Evolutionary conservation across 1,140 invertebrate species (phyloP).

Genomic region (Drosophila orena): DNA sequence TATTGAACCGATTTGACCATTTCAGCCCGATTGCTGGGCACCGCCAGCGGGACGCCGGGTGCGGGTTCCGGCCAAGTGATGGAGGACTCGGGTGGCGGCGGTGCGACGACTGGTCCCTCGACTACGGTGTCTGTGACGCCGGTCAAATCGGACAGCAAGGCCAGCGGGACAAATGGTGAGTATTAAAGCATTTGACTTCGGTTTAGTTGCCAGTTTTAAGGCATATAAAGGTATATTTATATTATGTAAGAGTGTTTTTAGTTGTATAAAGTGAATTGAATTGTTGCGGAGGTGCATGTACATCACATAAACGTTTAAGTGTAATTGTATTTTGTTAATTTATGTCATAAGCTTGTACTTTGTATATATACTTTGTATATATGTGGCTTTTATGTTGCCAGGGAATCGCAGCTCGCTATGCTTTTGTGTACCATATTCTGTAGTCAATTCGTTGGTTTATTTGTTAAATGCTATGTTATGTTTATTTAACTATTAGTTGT

Average conservation of each 20-base stretch:
- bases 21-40: slow-evolving; percentile 66
- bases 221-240: too few relatives aligned
- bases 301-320: too few relatives aligned
- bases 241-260: too few relatives aligned
- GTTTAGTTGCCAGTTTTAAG: neutral
- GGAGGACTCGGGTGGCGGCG: slow-evolving; percentile 51
- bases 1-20: neutral
- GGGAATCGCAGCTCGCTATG: too few relatives aligned
- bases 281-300: too few relatives aligned
- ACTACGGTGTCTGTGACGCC: slow-evolving; percentile 67
- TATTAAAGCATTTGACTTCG: neutral
- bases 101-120: slow-evolving; percentile 28
- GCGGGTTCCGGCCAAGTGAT: slow-evolving; percentile 57
- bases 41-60: slow-evolving; percentile 46
- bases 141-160: slow-evolving; percentile 71
- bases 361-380: slow-evolving; percentile 2
- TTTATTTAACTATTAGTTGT: slow-evolving; percentile 19
- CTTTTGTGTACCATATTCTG: neutral
- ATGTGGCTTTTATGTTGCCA: neutral
- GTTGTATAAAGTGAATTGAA: neutral
- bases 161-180: slow-evolving; percentile 63
- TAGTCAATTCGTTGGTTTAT: neutral
- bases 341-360: neutral
- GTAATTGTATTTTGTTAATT: neutral
- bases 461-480: slow-evolving; percentile 2